These are phyloP conservation scores for Gila orcuttii DNA, from an alignment of 2,113 vertebrate genomes.

Conservation along the genomic window DNA sequence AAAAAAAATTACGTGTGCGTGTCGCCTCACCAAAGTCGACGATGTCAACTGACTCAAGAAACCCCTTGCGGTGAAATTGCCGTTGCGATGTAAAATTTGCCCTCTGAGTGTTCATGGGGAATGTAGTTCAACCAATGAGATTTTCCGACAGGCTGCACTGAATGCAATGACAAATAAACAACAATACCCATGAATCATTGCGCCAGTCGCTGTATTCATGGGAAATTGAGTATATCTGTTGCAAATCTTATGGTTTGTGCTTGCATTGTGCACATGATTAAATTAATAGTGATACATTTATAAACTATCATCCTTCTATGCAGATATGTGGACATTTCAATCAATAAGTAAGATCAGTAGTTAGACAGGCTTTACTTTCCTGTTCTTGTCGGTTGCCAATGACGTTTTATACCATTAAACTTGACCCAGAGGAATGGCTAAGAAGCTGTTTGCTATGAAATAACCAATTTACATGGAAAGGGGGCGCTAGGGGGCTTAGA, in stretches of 20 bases:
- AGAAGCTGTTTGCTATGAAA: not conserved
- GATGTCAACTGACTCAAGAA: constrained; percentile 64
- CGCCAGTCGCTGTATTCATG: not conserved
- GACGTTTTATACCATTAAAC: not conserved
- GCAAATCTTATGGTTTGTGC: not conserved
- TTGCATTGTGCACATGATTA: not conserved
- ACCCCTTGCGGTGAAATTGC: constrained; percentile 64
- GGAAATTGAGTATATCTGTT: constrained; percentile 24
- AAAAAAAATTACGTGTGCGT: constrained; percentile 71
- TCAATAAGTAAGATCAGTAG: not conserved
- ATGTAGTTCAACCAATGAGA: constrained; percentile 58
- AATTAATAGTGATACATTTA: not conserved
- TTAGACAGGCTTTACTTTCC: not conserved
- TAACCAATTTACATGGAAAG: not conserved
- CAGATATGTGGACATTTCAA: not conserved
- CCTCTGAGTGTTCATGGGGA: constrained; percentile 60
- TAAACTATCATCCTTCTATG: not conserved
- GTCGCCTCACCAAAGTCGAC: constrained; percentile 58
- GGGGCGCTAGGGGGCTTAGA: not conserved
- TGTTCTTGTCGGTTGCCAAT: not conserved
- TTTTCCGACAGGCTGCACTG: not conserved
- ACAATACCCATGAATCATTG: not conserved
- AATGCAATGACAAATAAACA: not conserved
- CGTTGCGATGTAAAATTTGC: constrained; percentile 40
- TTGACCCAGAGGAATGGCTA: not conserved